Evolutionary conservation across 2,797 vertebrate species (phyloP), one percentile per base, ranked within the genome.

Genomic region (Acipenser oxyrinchus): DNA sequence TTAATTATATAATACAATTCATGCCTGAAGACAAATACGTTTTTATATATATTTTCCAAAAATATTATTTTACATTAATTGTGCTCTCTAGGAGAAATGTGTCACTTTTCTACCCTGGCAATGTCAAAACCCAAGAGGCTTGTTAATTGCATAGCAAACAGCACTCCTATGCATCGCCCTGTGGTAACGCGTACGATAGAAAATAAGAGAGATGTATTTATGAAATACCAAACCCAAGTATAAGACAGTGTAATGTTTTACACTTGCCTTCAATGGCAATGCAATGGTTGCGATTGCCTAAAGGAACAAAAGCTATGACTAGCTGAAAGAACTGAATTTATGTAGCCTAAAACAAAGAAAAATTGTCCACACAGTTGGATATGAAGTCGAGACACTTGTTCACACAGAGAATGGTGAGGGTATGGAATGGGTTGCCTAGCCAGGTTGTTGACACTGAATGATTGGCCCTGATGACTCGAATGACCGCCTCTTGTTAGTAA

Each of bases 61-160:
- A 55, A 53, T 48, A 10, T 52, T 68, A 6, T 48, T 63, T 52
- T 64, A 50, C 68, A 53, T 49, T 64, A 23, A 12, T n/a, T 53
- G 60, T 50, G 57, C 49, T 61, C 18, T 63, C 53, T 63, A 51
- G 60, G 60, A 64, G 62, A 60, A 65, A 63, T 70, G 63, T 51
- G 64, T 70, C 59, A 49, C n/a, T n/a, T 64, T 69, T 60, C 58
- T 49, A 83, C 70, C 69, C 73, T 72, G 79, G 78, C 79, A 79
- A 73, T 79, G 76, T 80, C 76, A 61, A 70, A 72, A 77, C 82
- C 70, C 76, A 70, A 50, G 72, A 75, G 75, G 74, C 87, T 87
- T 86, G 84, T 74, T 93, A 93, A 88, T 79, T 71, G 65, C 82
- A 85, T 81, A 76, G 65, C 84, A 86, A 86, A 82, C 82, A 85